Conservation (phyloP, 2,888 invertebrate species). For the Yponomeuta sedellus region DNA sequence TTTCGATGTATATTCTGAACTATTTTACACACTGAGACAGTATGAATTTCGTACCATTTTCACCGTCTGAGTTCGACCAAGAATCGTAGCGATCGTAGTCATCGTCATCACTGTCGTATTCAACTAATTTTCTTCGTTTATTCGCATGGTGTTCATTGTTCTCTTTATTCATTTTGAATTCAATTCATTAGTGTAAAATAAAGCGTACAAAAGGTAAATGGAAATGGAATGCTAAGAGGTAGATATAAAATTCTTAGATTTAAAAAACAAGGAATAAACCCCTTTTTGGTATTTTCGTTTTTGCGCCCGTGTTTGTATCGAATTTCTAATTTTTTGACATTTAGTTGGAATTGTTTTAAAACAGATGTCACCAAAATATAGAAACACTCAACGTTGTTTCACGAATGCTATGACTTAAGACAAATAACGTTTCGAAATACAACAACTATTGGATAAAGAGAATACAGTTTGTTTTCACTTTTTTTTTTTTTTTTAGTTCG, state of each 20-base stretch:
- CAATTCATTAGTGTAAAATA: neutral
- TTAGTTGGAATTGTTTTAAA: neutral
- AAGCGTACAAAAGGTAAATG: neutral
- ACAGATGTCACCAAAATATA: neutral
- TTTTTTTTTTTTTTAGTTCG: no score
- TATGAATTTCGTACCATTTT: constrained; percentile 36
- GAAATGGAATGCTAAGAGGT: neutral
- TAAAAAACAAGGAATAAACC: neutral
- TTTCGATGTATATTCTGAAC: neutral
- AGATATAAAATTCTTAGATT: neutral
- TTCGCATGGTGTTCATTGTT: constrained; percentile 43
- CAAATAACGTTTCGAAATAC: neutral
- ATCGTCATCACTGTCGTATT: constrained; percentile 41
- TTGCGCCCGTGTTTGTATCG: neutral
- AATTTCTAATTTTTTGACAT: neutral
- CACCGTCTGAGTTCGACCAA: constrained; percentile 59
- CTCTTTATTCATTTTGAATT: constrained; percentile 52
- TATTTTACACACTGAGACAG: neutral
- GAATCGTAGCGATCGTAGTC: constrained; percentile 39
- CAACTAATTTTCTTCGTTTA: constrained; percentile 50
- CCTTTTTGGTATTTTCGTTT: neutral
- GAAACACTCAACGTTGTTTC: neutral
- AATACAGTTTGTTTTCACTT: no score
- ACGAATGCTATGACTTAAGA: neutral
- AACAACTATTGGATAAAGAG: no score